Conservation (phyloP, 2,888 invertebrate species). For the Anagyrus pseudococci region DNA sequence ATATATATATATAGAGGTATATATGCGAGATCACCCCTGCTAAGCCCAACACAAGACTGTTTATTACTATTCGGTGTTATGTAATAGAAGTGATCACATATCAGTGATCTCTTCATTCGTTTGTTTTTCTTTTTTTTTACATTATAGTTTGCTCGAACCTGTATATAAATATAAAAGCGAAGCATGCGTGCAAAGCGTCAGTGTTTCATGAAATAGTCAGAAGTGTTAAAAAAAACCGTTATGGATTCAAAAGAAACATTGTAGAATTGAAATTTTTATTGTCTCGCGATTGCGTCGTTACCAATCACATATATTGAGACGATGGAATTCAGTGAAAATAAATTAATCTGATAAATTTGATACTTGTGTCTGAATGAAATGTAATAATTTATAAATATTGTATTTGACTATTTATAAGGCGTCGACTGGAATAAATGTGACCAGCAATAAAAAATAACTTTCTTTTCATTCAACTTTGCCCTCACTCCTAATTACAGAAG, state of each 20-base stretch:
- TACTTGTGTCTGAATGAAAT: constrained; percentile 34
- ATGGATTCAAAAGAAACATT: constrained; percentile 19
- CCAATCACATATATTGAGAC: constrained; percentile 22
- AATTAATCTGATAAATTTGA: constrained; percentile 34
- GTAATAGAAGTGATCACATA: constrained; percentile 32
- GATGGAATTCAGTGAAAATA: constrained; percentile 15
- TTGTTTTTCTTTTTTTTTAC: constrained; percentile 41
- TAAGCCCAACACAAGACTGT: constrained; percentile 57
- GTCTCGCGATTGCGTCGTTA: constrained; percentile 19
- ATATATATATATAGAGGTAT: too few species aligned
- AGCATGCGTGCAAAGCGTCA: constrained; percentile 26
- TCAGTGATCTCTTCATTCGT: constrained; percentile 25
- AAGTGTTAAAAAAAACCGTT: too few species aligned
- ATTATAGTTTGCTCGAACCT: constrained; percentile 35
- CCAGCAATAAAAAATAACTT: constrained; percentile 45
- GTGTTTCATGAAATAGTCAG: constrained; percentile 36
- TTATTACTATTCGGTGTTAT: constrained; percentile 53
- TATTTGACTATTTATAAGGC: constrained; percentile 51
- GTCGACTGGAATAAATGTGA: constrained; percentile 54
- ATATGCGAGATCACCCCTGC: constrained; percentile 40
- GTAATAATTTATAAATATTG: constrained; percentile 45
- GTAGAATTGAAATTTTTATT: constrained; percentile 26
- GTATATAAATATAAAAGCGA: constrained; percentile 37
- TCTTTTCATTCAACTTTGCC: constrained; percentile 16
- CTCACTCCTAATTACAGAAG: background rate